A percentile compares a stretch with the other conserved stretches of the same genome.
These are phyloP conservation scores for Onchidella celtica DNA, from an alignment of 2,888 invertebrate genomes.

Conservation along the genomic window DNA sequence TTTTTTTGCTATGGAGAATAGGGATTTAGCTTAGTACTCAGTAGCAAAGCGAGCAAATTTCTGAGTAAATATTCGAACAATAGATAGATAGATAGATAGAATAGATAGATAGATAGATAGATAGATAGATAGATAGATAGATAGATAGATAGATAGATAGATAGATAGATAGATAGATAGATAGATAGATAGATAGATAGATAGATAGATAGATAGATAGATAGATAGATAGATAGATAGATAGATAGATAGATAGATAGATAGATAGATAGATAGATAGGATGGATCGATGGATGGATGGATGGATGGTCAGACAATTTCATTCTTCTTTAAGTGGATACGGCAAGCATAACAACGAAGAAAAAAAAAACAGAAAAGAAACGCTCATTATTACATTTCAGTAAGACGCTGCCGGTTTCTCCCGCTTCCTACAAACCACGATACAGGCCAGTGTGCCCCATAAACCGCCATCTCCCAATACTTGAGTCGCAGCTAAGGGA, in stretches of 20 bases:
- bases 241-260: background rate
- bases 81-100: background rate
- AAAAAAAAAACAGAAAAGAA: too few species aligned
- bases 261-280: background rate
- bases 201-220: background rate
- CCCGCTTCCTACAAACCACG: too few species aligned
- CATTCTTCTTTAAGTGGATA: too few species aligned
- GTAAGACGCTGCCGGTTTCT: too few species aligned
- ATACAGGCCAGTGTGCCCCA: too few species aligned
- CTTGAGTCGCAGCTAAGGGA: too few species aligned
- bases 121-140: background rate
- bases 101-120: background rate
- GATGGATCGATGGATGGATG: background rate
- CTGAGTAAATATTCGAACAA: background rate
- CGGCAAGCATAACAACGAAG: too few species aligned
- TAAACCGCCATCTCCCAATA: too few species aligned
- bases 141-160: background rate
- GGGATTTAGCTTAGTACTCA: too few species aligned
- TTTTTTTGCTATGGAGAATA: too few species aligned
- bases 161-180: conserved; percentile 2
- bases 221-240: background rate
- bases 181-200: background rate
- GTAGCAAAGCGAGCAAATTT: too few species aligned
- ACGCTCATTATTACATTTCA: too few species aligned
- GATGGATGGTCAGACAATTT: background rate